phyloP scores from a whole-genome alignment of 2,888 invertebrate genomes.

The Drosophila neonasuta region DNA sequence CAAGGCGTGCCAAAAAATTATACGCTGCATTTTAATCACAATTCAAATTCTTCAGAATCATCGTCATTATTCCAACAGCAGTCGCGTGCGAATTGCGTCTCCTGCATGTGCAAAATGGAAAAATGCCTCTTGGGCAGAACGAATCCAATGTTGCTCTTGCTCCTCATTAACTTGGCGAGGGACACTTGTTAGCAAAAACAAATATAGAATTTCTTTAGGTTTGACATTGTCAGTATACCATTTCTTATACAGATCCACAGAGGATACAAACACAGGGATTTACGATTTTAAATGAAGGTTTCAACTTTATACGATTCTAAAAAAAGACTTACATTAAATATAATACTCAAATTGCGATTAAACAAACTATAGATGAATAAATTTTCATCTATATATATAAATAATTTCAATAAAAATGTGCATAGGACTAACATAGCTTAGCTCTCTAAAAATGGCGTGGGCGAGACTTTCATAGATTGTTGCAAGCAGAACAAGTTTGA shows the following conservation, averaged over 20 bases:
- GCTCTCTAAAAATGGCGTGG: too few relatives aligned
- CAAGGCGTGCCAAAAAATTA: constrained; percentile 68
- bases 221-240: constrained; percentile 6
- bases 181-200: constrained; percentile 44
- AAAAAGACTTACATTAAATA: too few relatives aligned
- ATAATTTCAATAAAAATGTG: too few relatives aligned
- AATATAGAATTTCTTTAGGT: constrained; percentile 15
- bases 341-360: too few relatives aligned
- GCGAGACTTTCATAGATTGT: too few relatives aligned
- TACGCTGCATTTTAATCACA: constrained; percentile 80
- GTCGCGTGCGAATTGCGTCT: constrained; percentile 41
- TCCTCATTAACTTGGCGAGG: constrained; percentile 57
- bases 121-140: constrained; percentile 52
- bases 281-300: background rate
- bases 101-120: constrained; percentile 46
- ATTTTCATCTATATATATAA: too few relatives aligned
- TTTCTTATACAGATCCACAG: background rate
- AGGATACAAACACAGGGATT: background rate
- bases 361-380: too few relatives aligned
- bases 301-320: background rate
- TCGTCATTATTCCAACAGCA: constrained; percentile 72
- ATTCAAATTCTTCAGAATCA: constrained; percentile 79
- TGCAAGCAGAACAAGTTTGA: too few relatives aligned
- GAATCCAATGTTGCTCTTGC: constrained; percentile 42
- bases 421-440: too few relatives aligned